These are phyloP conservation scores for Pissodes strobi DNA, from an alignment of 1,140 invertebrate genomes.

Conservation along the genomic window DNA sequence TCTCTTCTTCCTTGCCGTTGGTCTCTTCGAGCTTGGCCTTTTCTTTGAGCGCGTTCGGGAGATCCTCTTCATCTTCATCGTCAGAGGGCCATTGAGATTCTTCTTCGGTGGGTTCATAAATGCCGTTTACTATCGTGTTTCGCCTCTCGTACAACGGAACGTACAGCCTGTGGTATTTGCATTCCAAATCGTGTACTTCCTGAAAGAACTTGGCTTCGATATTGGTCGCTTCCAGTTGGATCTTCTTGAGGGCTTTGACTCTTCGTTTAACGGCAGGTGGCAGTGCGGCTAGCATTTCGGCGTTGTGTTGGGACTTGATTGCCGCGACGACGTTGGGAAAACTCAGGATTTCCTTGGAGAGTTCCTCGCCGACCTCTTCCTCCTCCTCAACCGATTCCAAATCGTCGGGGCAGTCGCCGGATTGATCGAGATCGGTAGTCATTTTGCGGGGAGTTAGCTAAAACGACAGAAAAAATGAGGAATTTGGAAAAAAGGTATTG, in stretches of 20 bases:
- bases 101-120: slow-evolving; percentile 85
- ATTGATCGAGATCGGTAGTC: slow-evolving; percentile 39
- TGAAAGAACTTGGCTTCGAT: slow-evolving; percentile 94
- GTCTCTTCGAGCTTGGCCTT: slow-evolving; percentile 62
- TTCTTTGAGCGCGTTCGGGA: slow-evolving; percentile 66
- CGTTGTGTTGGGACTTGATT: slow-evolving; percentile 40
- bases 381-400: slow-evolving; percentile 49
- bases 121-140: slow-evolving; percentile 75
- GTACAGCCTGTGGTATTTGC: slow-evolving; percentile 86
- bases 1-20: slow-evolving; percentile 40
- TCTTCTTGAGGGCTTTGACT: slow-evolving; percentile 88
- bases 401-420: slow-evolving; percentile 50
- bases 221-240: slow-evolving; percentile 85
- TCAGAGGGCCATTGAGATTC: slow-evolving; percentile 84
- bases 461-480: neutral
- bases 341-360: slow-evolving; percentile 42
- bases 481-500: neutral
- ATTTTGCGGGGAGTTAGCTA: slow-evolving; percentile 1
- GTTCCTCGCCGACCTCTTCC: slow-evolving; percentile 46
- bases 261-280: slow-evolving; percentile 80
- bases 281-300: slow-evolving; percentile 60
- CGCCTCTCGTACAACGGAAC: slow-evolving; percentile 83
- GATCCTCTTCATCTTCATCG: slow-evolving; percentile 71
- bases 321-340: slow-evolving; percentile 48
- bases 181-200: slow-evolving; percentile 92